Percentiles rank a stretch among this genome's conserved stretches.
Conservation (phyloP, 2,888 invertebrate genomes). For the Merodon equestris region DNA sequence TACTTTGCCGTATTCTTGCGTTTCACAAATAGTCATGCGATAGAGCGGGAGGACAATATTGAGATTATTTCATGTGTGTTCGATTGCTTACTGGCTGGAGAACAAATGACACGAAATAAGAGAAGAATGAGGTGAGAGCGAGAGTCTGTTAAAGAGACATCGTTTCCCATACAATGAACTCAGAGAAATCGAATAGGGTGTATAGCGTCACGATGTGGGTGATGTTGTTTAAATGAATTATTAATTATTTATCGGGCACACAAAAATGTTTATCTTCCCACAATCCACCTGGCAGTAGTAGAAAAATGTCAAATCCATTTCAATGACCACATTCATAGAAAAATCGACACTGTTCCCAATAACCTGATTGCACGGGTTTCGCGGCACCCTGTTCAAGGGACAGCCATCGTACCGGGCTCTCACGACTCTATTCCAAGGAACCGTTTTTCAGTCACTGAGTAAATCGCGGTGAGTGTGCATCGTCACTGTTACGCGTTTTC, state of each 20-base stretch:
- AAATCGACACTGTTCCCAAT: neutral
- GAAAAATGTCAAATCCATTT: neutral
- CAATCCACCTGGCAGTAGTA: no score
- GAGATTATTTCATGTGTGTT: conserved; percentile 55
- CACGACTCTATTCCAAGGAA: conserved; percentile 61
- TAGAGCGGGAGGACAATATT: conserved; percentile 27
- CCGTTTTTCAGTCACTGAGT: conserved; percentile 75
- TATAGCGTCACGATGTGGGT: neutral
- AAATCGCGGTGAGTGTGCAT: conserved; percentile 76
- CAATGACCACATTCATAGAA: neutral
- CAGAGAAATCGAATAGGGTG: conserved; percentile 52
- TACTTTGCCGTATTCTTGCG: conserved; percentile 48
- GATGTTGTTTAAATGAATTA: no score
- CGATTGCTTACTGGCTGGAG: conserved; percentile 30
- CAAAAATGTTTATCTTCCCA: no score
- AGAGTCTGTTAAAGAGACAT: conserved; percentile 16
- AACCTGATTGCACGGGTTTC: conserved; percentile 10
- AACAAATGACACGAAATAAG: neutral
- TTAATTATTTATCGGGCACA: no score
- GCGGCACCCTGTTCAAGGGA: conserved; percentile 48
- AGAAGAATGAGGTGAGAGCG: conserved; percentile 6
- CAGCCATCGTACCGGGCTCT: conserved; percentile 60
- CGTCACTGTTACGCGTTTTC: conserved; percentile 73
- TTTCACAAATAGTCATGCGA: conserved; percentile 21
- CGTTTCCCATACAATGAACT: neutral